Evolutionary conservation across 2,113 vertebrate genomes (phyloP).

Genomic region (Gambusia holbrooki): DNA sequence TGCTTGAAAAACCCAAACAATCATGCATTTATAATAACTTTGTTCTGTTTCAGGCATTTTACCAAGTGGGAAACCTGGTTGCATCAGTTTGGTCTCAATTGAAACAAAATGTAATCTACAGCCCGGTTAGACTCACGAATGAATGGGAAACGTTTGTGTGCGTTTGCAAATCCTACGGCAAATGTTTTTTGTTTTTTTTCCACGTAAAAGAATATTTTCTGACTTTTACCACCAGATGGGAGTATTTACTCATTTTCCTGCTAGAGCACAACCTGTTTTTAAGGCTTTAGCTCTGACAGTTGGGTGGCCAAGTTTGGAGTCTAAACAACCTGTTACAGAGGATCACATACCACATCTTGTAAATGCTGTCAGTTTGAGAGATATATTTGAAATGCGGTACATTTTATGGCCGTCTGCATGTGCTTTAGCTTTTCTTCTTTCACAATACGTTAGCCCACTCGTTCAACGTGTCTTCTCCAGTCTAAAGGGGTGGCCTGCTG

Average conservation of each 20-base stretch:
- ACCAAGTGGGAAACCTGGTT: no score
- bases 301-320: slow-evolving; percentile 45
- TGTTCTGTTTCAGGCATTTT: not conserved
- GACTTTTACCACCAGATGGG: slow-evolving; percentile 62
- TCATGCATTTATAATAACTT: not conserved
- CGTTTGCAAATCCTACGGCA: not conserved
- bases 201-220: not conserved
- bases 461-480: slow-evolving; percentile 43
- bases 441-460: slow-evolving; percentile 20
- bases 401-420: slow-evolving; percentile 17
- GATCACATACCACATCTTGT: slow-evolving; percentile 41
- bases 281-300: slow-evolving; percentile 24
- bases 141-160: not conserved
- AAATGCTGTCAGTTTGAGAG: slow-evolving; percentile 38
- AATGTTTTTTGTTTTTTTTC: no score
- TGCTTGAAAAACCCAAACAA: not conserved
- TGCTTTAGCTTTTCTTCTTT: not conserved
- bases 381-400: slow-evolving; percentile 28
- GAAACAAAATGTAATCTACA: not conserved
- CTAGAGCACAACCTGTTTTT: slow-evolving; percentile 28
- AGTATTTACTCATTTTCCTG: slow-evolving; percentile 32
- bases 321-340: slow-evolving; percentile 72
- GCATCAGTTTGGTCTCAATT: not conserved
- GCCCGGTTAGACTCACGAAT: not conserved
- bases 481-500: slow-evolving; percentile 36